Conservation (phyloP, 2,888 invertebrate genomes). For the Ceratothoa steindachneri region DNA sequence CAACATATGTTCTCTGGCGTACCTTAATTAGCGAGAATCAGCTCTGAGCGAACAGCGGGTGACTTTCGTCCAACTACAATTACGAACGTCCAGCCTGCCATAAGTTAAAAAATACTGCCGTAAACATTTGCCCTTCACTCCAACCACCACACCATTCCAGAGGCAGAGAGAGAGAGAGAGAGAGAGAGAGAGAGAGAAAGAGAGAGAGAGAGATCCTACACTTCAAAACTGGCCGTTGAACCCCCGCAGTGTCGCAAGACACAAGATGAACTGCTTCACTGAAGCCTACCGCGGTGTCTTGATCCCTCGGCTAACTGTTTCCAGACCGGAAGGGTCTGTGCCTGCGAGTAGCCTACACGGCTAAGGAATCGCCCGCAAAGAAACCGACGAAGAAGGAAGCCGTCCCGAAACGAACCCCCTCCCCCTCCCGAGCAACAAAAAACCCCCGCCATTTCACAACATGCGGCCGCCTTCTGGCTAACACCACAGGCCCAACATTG, state of each 20-base stretch:
- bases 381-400: neutral
- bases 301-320: neutral
- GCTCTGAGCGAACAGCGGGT: neutral
- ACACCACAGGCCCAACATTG: too few relatives aligned
- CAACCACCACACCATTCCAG: neutral
- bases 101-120: constrained; percentile 12
- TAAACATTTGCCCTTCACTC: constrained; percentile 6
- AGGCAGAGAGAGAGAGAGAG: too few relatives aligned
- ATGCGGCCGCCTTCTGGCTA: too few relatives aligned
- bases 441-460: too few relatives aligned
- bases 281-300: neutral
- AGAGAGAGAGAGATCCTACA: too few relatives aligned
- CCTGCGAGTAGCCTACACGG: neutral
- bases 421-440: too few relatives aligned
- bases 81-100: neutral
- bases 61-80: constrained; percentile 3
- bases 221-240: neutral
- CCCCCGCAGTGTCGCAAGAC: constrained; percentile 2
- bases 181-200: too few relatives aligned
- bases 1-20: neutral
- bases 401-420: too few relatives aligned
- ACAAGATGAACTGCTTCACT: constrained; percentile 3
- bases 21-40: constrained; percentile 6
- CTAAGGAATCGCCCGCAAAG: neutral
- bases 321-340: neutral